Evolutionary conservation across 2,888 invertebrate genomes (phyloP).

Genomic region (Clitarchus hookeri): DNA sequence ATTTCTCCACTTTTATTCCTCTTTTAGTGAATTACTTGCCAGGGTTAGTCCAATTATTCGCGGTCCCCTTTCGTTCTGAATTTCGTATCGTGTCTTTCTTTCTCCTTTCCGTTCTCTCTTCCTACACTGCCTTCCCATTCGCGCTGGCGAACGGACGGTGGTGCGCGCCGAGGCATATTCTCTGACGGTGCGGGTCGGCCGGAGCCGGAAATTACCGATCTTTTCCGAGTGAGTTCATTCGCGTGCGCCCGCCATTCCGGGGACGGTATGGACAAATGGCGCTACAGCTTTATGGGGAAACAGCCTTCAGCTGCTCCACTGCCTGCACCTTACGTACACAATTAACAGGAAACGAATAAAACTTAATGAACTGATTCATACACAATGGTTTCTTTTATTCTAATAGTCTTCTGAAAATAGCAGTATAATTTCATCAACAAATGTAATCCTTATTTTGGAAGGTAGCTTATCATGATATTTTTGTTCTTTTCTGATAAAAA

Average conservation of each 20-base stretch:
- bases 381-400: too few relatives aligned
- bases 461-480: too few relatives aligned
- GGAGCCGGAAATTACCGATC: conserved; percentile 6
- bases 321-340: too few relatives aligned
- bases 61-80: background rate
- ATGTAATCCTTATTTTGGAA: too few relatives aligned
- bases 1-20: background rate
- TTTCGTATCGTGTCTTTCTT: background rate
- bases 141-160: background rate
- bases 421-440: too few relatives aligned
- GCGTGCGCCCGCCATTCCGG: background rate
- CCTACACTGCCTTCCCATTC: background rate
- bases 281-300: background rate
- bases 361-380: too few relatives aligned
- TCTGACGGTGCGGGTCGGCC: background rate
- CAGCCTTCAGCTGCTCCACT: too few relatives aligned
- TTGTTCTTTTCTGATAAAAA: too few relatives aligned
- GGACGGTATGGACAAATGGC: background rate
- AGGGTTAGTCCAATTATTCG: background rate
- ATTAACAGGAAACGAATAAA: too few relatives aligned
- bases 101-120: background rate
- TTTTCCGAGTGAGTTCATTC: background rate
- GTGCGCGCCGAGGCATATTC: background rate
- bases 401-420: too few relatives aligned
- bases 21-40: background rate